These are phyloP conservation scores for Rotaria magnacalcarata DNA, from an alignment of 2,888 invertebrate species.

Conservation along the genomic window DNA sequence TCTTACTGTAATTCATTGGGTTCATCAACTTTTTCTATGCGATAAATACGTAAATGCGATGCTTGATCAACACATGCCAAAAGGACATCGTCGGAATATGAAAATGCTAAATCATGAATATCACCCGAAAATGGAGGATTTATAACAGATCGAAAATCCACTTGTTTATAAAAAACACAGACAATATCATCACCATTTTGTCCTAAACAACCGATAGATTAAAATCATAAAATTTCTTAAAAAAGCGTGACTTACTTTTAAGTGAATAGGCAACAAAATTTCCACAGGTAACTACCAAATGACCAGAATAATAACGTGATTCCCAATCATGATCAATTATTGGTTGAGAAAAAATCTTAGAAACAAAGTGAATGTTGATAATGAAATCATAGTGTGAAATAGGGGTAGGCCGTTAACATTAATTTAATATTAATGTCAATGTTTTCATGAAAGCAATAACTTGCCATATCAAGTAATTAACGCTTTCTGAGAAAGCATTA, in stretches of 20 bases:
- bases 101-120: slow-evolving; percentile 20
- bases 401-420: too few species aligned
- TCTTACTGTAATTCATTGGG: slow-evolving; percentile 2
- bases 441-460: too few species aligned
- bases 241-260: not conserved
- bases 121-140: slow-evolving; percentile 24
- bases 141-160: slow-evolving; percentile 8
- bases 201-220: not conserved
- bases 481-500: too few species aligned
- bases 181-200: slow-evolving; percentile 28
- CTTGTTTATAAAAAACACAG: slow-evolving; percentile 30
- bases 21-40: slow-evolving; percentile 17
- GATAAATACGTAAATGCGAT: slow-evolving; percentile 15
- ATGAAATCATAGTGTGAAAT: too few species aligned
- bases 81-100: slow-evolving; percentile 4
- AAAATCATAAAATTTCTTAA: not conserved
- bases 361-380: not conserved
- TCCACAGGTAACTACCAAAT: not conserved
- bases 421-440: too few species aligned
- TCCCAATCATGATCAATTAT: slow-evolving; percentile 32
- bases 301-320: not conserved
- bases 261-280: slow-evolving; percentile 5
- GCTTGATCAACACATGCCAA: slow-evolving; percentile 32
- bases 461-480: too few species aligned
- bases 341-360: not conserved